Conservation (phyloP, 2,113 vertebrate species). For the Rhea pennata region DNA sequence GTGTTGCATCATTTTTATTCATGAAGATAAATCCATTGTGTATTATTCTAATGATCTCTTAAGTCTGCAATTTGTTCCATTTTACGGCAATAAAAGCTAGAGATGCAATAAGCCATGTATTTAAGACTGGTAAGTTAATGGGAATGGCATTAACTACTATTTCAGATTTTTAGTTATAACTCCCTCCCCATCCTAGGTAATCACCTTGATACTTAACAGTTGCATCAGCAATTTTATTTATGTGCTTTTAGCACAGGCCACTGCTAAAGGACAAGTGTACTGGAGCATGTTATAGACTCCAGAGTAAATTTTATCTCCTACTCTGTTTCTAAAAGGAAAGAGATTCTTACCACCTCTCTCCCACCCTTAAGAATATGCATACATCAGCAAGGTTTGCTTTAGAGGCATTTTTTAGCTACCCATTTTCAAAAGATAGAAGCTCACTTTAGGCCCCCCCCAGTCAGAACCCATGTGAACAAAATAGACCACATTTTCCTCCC, state of each 20-base stretch:
- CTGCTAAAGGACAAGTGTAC: constrained; percentile 45
- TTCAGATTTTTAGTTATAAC: constrained; percentile 22
- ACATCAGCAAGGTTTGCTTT: not conserved
- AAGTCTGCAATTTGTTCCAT: constrained; percentile 35
- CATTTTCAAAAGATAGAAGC: not conserved
- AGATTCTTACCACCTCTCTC: not conserved
- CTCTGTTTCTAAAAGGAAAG: not conserved
- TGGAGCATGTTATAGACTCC: constrained; percentile 17
- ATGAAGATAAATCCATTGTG: constrained; percentile 52
- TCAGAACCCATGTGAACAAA: not conserved
- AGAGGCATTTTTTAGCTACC: not conserved
- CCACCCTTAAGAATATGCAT: not conserved
- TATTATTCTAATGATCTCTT: constrained; percentile 62
- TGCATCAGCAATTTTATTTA: constrained; percentile 62
- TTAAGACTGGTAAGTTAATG: constrained; percentile 59
- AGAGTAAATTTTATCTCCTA: constrained; percentile 1
- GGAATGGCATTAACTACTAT: constrained; percentile 22
- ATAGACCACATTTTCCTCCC: not conserved
- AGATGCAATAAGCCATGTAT: constrained; percentile 61
- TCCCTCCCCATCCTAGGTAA: constrained; percentile 43
- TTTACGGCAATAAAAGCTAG: constrained; percentile 53
- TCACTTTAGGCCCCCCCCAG: not conserved
- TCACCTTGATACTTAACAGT: constrained; percentile 57
- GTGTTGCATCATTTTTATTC: constrained; percentile 42
- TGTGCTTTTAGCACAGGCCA: constrained; percentile 56